Base-by-base conservation (phyloP, 2,888 invertebrate genomes). In the Schrankia costaestrigalis region DNA sequence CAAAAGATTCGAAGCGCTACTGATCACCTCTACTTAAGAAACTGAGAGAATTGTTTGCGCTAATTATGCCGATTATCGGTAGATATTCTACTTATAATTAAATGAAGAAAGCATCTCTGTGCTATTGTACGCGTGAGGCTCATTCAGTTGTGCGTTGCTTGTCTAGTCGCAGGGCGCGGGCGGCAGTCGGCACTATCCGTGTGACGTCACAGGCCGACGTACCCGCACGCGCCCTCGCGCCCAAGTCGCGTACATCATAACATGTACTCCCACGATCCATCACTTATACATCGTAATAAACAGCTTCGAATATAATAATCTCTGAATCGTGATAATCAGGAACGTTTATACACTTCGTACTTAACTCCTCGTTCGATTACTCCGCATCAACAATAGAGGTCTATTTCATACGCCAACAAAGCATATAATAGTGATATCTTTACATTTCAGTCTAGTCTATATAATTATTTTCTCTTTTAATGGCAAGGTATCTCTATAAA, bases 371-470 rank as follows among this genome's bases (percentile, higher is more conserved):
- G 65, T 71, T 71, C 71, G 70, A 75, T 65, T 67, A 68, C 65
- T 68, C 70, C 72, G 77, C 73, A 75, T 74, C 80, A 79, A 81
- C 82, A 78, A 78, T 76, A 81, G 71, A 79, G 74, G 71, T 80
- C 72, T 77, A 78, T 78, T 71, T 75, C 77, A 75, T 82, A 78
- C 82, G 83, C 82, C 82, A 85, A 86, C 83, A 84, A 84, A 86
- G 85, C 85, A 85, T 85, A 85, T 82, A 86, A 86, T 86, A 86
- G 80, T 86, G 86, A 87, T 87, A 87, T 86, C 77, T 84, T 86
- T 85, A 86, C 81, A 83, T 82, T 72, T 87, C 87, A 87, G 86
- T 87, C 86, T 87, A 87, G 84, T 82, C 87, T 87, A 87, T 85
- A 84, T 82, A 83, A 84, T 85, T 82, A 83, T 78, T 79, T 75